Evolutionary conservation across 2,888 invertebrate species (phyloP).

Genomic region (Elgonia sp.): DNA sequence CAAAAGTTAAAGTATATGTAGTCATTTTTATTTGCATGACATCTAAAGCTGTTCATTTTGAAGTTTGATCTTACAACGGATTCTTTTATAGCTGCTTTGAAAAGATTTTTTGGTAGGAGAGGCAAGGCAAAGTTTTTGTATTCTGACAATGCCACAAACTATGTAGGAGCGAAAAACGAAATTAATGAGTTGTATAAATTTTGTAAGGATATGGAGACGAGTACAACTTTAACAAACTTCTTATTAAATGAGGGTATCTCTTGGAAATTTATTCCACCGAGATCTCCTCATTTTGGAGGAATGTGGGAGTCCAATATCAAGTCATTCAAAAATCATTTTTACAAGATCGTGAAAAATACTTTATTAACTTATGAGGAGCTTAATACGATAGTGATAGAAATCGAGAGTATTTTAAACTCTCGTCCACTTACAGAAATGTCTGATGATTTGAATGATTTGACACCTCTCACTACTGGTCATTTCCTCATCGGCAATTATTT

Average conservation of each 20-base stretch:
- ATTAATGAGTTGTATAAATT: conserved; percentile 58
- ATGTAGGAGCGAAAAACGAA: conserved; percentile 81
- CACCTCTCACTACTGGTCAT: conserved; percentile 67
- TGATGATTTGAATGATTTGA: conserved; percentile 66
- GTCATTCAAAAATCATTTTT: conserved; percentile 79
- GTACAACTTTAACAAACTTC: conserved; percentile 1
- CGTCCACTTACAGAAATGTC: conserved; percentile 67
- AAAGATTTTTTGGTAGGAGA: conserved; percentile 82
- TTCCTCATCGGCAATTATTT: conserved; percentile 70
- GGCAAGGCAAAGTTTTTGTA: conserved; percentile 78
- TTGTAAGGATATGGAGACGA: background rate
- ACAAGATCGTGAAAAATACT: conserved; percentile 63
- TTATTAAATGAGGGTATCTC: conserved; percentile 43
- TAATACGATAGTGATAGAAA: conserved; percentile 62
- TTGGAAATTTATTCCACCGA: conserved; percentile 79
- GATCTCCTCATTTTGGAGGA: conserved; percentile 79
- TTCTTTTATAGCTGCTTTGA: conserved; percentile 80
- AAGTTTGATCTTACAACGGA: conserved; percentile 80
- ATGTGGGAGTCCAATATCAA: conserved; percentile 80
- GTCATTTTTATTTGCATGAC: conserved; percentile 81
- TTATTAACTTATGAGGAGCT: conserved; percentile 78
- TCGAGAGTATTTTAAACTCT: conserved; percentile 73
- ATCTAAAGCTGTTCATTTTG: conserved; percentile 82
- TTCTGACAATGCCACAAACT: conserved; percentile 83
- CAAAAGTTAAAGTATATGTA: conserved; percentile 18